Evolutionary conservation across 2,797 vertebrate genomes (phyloP).

Genomic region (Hippocampus kuda): DNA sequence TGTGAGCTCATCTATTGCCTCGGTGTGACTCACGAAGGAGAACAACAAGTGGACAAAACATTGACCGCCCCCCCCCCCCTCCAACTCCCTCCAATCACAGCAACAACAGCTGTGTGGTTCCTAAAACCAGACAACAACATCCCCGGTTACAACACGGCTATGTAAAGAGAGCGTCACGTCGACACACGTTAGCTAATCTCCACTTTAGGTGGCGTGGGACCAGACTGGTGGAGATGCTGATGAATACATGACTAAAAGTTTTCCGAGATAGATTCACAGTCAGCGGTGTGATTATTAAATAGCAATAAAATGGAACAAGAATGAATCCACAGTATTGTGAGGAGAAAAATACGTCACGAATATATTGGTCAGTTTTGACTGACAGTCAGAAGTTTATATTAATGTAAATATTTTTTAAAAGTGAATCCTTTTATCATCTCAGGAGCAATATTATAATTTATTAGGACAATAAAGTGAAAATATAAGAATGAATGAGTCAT

Average conservation of each 20-base stretch:
- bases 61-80: conserved; percentile 5
- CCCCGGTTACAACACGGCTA: conserved; percentile 14
- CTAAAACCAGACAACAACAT: conserved; percentile 38
- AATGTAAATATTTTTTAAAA: too few relatives aligned
- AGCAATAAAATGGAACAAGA: not conserved
- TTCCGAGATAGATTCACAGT: too few relatives aligned
- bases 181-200: not conserved
- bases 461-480: too few relatives aligned
- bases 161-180: conserved; percentile 43
- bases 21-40: conserved; percentile 29
- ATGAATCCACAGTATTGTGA: not conserved
- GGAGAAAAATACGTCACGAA: not conserved
- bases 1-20: conserved; percentile 29
- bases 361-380: too few relatives aligned
- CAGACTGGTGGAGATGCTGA: not conserved
- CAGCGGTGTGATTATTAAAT: too few relatives aligned
- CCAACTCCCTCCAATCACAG: conserved; percentile 32
- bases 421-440: too few relatives aligned
- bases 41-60: conserved; percentile 19
- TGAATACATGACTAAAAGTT: not conserved
- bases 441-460: too few relatives aligned
- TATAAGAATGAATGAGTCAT: too few relatives aligned
- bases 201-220: not conserved
- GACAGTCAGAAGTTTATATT: too few relatives aligned
- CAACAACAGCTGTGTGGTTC: conserved; percentile 54